These are phyloP conservation scores for Drosophila insularis DNA, from an alignment of 1,140 invertebrate genomes.

Conservation along the genomic window DNA sequence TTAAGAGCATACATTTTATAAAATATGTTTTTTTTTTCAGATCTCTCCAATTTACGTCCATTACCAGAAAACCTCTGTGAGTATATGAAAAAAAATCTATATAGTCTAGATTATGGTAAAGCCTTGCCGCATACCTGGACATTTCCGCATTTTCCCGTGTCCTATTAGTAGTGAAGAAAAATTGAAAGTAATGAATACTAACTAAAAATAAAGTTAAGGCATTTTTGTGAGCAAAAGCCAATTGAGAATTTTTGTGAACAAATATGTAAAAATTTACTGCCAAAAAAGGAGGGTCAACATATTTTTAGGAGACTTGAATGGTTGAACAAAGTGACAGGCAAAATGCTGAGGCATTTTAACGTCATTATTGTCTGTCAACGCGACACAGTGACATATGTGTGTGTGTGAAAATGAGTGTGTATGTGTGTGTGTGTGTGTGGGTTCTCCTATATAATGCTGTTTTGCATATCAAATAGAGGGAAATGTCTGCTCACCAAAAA, in stretches of 20 bases:
- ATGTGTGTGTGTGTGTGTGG: slow-evolving; percentile 13
- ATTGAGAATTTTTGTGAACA: background rate
- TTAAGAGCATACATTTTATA: too few relatives aligned
- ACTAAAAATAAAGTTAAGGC: too few relatives aligned
- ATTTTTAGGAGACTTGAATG: slow-evolving; percentile 1
- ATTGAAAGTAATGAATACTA: background rate
- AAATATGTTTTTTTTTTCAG: background rate
- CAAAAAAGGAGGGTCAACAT: background rate
- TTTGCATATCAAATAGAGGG: slow-evolving; percentile 78
- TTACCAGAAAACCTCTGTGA: slow-evolving; percentile 19
- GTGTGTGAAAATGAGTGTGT: slow-evolving; percentile 18
- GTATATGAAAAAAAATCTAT: slow-evolving; percentile 1
- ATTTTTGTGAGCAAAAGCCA: background rate
- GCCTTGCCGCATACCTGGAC: slow-evolving; percentile 30
- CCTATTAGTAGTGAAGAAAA: background rate
- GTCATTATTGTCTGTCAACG: slow-evolving; percentile 81
- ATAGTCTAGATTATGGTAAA: slow-evolving; percentile 20
- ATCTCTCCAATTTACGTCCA: slow-evolving; percentile 16
- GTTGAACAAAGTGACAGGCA: slow-evolving; percentile 28
- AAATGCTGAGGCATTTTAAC: slow-evolving; percentile 76
- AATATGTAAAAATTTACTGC: background rate
- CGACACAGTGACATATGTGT: slow-evolving; percentile 68
- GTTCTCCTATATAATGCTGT: slow-evolving; percentile 44
- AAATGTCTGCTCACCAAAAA: slow-evolving; percentile 79
- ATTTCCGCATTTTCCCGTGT: slow-evolving; percentile 10